Base-by-base conservation (phyloP, 1,140 invertebrate species). In the Muscidifurax raptorellus region DNA sequence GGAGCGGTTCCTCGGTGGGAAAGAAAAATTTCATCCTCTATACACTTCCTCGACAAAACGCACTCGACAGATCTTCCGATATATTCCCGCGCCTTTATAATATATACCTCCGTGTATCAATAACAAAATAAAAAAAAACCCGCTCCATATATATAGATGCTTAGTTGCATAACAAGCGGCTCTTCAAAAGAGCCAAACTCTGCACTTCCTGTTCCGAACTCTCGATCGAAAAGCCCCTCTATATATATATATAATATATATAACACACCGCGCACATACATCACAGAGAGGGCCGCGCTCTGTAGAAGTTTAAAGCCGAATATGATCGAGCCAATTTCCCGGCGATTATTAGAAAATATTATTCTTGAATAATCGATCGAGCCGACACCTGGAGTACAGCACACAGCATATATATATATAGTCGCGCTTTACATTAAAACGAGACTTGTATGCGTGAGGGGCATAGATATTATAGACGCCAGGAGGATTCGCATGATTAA, bases 281-380 rank as follows among this genome's bases (percentile, higher is more conserved):
- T 69, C 18, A 30, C 27, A 28, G 25, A 69, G 28, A 4, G 10
- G n/a, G 67, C 67, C 12, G 15, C 52, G 27, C 67, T 30, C 22
- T 28, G n/a, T 67, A 27, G 67, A 27, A 80, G 12, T 80, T 80
- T 64, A 83, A 80, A 87, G 80, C 76, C 80, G 81, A 87, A 71
- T 71, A 84, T 80, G 81, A 77, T 79, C 76, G 71, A 80, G 47
- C 66, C 79, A 86, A 90, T 88, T 88, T 84, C 83, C 64, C 81
- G 85, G 79, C 83, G 81, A 87, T 90, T 89, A 90, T 90, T 89
- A 87, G 81, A 89, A 90, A 90, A 90, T 90, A 90, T 91, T 91
- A 89, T 91, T 89, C 87, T 85, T 91, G 87, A 89, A 91, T 90
- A 91, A 90, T 90, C 87, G 86, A 89, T 86, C 64, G 32, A n/a